Conservation (phyloP, 2,113 vertebrate species). For the Brachyhypopomus gauderio region DNA sequence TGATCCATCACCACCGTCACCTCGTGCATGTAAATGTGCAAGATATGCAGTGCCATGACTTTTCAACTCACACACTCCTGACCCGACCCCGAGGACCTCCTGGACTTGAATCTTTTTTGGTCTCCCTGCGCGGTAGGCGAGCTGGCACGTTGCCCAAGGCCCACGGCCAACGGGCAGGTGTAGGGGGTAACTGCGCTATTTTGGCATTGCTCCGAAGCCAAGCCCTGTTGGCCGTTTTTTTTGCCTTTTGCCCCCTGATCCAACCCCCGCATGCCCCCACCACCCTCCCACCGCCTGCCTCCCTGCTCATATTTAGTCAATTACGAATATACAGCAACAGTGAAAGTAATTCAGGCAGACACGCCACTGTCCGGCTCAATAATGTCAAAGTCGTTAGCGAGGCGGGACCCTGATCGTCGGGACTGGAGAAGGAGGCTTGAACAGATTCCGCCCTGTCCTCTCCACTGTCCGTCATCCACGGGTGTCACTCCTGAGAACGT, state of each 20-base stretch:
- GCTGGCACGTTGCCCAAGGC: conserved; percentile 64
- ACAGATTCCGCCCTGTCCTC: conserved; percentile 50
- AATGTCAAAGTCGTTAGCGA: conserved; percentile 77
- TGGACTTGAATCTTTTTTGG: conserved; percentile 35
- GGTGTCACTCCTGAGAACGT: conserved; percentile 44
- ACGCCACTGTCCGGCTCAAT: conserved; percentile 85
- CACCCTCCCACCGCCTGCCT: conserved; percentile 16
- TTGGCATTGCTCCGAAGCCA: conserved; percentile 70
- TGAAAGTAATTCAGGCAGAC: conserved; percentile 92
- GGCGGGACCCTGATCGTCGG: conserved; percentile 52
- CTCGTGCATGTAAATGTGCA: conserved; percentile 17
- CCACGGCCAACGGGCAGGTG: conserved; percentile 58
- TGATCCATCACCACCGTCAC: neutral
- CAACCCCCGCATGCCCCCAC: neutral
- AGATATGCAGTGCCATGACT: conserved; percentile 7
- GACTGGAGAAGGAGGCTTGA: conserved; percentile 59
- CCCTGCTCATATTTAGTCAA: conserved; percentile 84
- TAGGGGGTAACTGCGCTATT: too few relatives aligned
- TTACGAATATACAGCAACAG: conserved; percentile 86
- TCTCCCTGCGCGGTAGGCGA: conserved; percentile 53
- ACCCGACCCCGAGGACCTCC: conserved; percentile 9
- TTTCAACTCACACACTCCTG: conserved; percentile 20
- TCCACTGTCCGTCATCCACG: conserved; percentile 43
- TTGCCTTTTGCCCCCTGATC: conserved; percentile 62
- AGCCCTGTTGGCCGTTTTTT: conserved; percentile 73